Evolutionary conservation across 1,140 invertebrate genomes (phyloP), one percentile per base, ranked within the genome.

Genomic region (Diorhabda sublineata): DNA sequence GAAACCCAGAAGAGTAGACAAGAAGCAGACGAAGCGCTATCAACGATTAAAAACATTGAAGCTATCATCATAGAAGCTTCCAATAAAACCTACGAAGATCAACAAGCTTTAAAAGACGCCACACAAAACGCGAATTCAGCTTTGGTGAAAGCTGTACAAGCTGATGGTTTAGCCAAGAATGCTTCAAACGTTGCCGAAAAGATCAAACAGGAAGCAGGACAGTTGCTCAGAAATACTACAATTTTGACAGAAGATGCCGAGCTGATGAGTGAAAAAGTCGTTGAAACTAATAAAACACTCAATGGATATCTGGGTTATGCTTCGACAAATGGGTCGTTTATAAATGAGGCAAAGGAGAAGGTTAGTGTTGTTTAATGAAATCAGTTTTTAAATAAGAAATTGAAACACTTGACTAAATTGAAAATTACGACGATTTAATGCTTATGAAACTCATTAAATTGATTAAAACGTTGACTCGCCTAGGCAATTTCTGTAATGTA

Each of bases 1-100:
- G 87, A 95, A 82, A 94, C 98, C 2, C 87, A 94, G 72, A 88
- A 89, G 58, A 95, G 92, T 67, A 89, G 90, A 61, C 81, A 83
- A 5, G 86, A 85, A 69, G 91, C 91, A 0, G 80, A 87, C 64
- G 84, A 88, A 61, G 89, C 91, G 5, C 76, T 92, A 42, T 73
- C 82, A 67, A 82, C 84, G 63, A 86, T 92, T 41, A 78, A 83
- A 5, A 79, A 85, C 62, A 92, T 91, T 68, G 80, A 87, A 74
- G 70, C 81, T 41, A 72, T 83, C 42, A 78, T 85, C 1, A 47
- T 84, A 43, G 83, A 88, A 42, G 90, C 89, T 42, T 85, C 85
- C 63, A 78, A 79, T 0, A 86, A 88, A 75, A 87, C 90, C 2
- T 80, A 85, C 45, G 86, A 90, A 52, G 93, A 94, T 0, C 82